Conservation (phyloP, 1,140 invertebrate genomes). For the Bombus waltoni region DNA sequence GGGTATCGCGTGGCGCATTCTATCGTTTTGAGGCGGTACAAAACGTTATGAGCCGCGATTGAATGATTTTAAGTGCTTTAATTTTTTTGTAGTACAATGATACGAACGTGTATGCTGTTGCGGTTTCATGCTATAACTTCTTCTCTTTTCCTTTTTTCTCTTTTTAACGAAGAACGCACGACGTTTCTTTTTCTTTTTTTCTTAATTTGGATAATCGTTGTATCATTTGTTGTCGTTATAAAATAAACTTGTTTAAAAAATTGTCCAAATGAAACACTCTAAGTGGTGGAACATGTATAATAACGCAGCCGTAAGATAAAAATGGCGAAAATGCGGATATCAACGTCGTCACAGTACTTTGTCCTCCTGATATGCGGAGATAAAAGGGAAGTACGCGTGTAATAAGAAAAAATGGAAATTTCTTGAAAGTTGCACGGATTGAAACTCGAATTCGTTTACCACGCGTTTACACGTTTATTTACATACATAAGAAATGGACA, state of each 20-base stretch:
- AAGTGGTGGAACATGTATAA: background rate
- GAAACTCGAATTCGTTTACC: too few relatives aligned
- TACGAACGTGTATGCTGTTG: background rate
- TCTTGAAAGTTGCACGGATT: too few relatives aligned
- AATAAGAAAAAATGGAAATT: too few relatives aligned
- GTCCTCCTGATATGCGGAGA: background rate
- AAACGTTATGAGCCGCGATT: background rate
- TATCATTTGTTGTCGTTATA: background rate
- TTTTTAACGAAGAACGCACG: background rate
- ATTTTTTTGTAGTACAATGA: background rate
- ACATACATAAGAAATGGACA: too few relatives aligned
- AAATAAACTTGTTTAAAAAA: background rate
- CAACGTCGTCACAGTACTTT: too few relatives aligned
- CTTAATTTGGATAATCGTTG: background rate
- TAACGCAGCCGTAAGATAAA: background rate
- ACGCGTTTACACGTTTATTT: too few relatives aligned
- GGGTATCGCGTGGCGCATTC: background rate
- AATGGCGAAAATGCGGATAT: background rate
- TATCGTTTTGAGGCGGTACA: background rate
- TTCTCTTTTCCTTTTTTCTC: too few relatives aligned
- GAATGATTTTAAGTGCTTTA: background rate
- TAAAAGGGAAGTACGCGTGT: background rate
- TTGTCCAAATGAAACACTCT: background rate
- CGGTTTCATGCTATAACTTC: background rate
- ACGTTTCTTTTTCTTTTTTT: background rate